Base-by-base conservation (phyloP, 2,888 invertebrate species). In the Synanthedon andrenaeformis region DNA sequence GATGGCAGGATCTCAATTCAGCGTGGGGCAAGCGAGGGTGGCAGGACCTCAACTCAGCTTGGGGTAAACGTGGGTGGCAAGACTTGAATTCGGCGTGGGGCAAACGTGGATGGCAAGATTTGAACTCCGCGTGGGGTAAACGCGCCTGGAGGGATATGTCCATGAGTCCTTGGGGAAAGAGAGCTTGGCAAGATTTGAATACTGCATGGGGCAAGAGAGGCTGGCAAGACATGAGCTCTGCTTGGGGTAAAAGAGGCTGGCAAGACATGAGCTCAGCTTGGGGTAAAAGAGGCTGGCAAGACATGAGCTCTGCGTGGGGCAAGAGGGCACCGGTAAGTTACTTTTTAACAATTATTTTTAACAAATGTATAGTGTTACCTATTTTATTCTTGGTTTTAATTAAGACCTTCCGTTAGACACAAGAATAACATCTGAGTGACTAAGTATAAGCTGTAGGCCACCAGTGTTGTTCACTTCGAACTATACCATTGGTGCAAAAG, bases 51-150 rank as follows among this genome's bases (percentile, higher is more conserved):
- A 86, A 85, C 64, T 78, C 80, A 0, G 84, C 86, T 12, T 90
- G 90, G 90, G 90, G 90, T 52, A 90, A 91, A 58, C 76, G 90
- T 2, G 89, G 85, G 45, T 91, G 90, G 90, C 84, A 88, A 61
- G 88, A 87, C 57, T 63, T 89, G 56, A 79, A 77, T 57, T 70
- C 77, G 5, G 83, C 85, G 13, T 90, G 90, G 90, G 90, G 90
- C 41, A 91, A 91, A 66, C 76, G 91, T 28, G 90, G 84, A 23
- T 91, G 90, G 91, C 85, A 89, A 62, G 88, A 88, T 59, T 67
- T 89, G 55, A 82, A 83, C 63, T 71, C 77, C 0, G 84, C 84
- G 55, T 89, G 89, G 89, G 91, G 91, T 56, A 92, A 91, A 61
- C 79, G 91, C 0, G 90, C 82, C 14, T 91, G 90, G 91, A 82